A percentile compares a stretch with the other conserved stretches of the same genome.
Evolutionary conservation across 35 echinoderm and acorn worm genomes (phyloP).

Genomic region (Stichopus chloronotus): DNA sequence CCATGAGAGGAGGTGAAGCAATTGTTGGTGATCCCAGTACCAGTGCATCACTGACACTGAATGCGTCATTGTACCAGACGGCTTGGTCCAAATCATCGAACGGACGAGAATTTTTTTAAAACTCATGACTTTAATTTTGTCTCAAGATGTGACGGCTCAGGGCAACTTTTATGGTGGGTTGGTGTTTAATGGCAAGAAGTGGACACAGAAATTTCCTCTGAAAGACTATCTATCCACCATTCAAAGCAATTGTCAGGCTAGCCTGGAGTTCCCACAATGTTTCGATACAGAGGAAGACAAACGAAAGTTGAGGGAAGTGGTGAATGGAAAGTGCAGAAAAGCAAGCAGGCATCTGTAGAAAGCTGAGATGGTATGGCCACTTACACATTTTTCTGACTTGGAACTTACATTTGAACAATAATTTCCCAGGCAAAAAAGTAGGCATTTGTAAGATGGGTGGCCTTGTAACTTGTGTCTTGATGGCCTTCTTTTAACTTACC

Average conservation of each 20-base stretch:
- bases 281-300: background rate
- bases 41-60: background rate
- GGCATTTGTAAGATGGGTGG: too few species aligned
- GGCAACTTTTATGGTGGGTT: slow-evolving; percentile 10
- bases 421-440: too few species aligned
- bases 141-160: background rate
- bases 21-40: background rate
- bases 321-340: slow-evolving; percentile 36
- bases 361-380: background rate
- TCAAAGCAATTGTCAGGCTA: slow-evolving; percentile 17
- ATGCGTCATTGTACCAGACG: background rate
- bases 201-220: slow-evolving; percentile 11
- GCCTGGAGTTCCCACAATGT: background rate
- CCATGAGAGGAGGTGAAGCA: background rate
- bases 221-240: background rate
- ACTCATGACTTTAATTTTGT: background rate
- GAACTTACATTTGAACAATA: background rate
- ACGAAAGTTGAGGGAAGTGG: background rate
- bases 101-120: slow-evolving; percentile 19
- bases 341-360: background rate
- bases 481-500: too few species aligned
- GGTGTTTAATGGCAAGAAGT: background rate
- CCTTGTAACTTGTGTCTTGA: too few species aligned
- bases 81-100: background rate
- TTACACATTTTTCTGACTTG: background rate